Percentiles rank a stretch among this genome's conserved stretches.
These are phyloP conservation scores for Kryphioiulus occultus DNA, from an alignment of 2,888 invertebrate genomes.

Conservation along the genomic window DNA sequence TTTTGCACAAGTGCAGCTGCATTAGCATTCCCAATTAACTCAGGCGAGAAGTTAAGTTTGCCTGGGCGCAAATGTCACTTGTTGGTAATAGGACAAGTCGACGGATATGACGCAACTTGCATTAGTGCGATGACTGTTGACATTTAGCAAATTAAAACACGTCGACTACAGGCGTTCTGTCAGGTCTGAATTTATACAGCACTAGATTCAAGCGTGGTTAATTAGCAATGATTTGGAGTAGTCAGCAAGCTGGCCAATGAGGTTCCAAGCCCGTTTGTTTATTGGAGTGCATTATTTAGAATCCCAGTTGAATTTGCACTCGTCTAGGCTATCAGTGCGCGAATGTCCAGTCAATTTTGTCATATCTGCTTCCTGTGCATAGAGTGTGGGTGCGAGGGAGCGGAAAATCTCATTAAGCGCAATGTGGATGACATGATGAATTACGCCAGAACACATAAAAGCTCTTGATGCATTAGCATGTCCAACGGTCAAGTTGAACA, in stretches of 20 bases:
- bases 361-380: neutral
- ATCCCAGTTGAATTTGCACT: neutral
- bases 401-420: neutral
- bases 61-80: too few relatives aligned
- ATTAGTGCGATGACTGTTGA: neutral
- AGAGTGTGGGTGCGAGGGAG: neutral
- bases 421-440: slow-evolving; percentile 29
- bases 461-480: slow-evolving; percentile 22
- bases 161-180: neutral
- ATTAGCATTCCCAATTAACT: too few relatives aligned
- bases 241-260: neutral
- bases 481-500: neutral
- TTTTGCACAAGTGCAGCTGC: too few relatives aligned
- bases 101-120: neutral
- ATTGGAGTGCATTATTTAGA: neutral
- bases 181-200: neutral
- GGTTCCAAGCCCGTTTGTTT: neutral
- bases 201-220: neutral
- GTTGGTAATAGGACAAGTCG: too few relatives aligned
- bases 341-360: slow-evolving; percentile 1
- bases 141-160: neutral
- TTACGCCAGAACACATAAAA: slow-evolving; percentile 25
- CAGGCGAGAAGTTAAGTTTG: too few relatives aligned
- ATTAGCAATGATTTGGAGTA: neutral
- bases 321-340: neutral